Conservation (phyloP, 2,113 vertebrate species). For the Bubo blakistoni region DNA sequence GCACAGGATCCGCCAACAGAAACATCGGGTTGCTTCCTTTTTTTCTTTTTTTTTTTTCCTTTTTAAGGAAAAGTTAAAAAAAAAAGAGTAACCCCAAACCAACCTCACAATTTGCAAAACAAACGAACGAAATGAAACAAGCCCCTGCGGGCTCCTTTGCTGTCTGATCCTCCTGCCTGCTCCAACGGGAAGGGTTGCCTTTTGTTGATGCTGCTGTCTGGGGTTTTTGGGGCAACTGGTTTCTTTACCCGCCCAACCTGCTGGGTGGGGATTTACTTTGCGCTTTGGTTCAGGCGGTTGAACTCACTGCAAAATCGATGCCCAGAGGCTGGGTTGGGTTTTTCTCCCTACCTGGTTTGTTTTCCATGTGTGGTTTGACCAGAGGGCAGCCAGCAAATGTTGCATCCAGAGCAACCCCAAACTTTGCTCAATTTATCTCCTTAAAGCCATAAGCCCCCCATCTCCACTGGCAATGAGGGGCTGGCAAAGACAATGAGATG, state of each 20-base stretch:
- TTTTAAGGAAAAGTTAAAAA: not conserved
- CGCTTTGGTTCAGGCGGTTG: not conserved
- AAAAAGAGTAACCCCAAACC: slow-evolving; percentile 25
- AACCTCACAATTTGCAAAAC: slow-evolving; percentile 57
- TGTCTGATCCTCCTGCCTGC: slow-evolving; percentile 58
- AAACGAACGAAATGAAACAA: slow-evolving; percentile 61
- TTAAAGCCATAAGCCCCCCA: not conserved
- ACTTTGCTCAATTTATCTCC: not conserved
- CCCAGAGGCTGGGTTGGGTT: slow-evolving; percentile 23
- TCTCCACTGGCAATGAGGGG: not conserved
- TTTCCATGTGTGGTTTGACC: slow-evolving; percentile 22
- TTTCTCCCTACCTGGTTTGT: slow-evolving; percentile 28
- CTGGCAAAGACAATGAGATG: not conserved
- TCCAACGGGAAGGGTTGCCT: slow-evolving; percentile 32
- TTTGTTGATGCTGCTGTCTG: slow-evolving; percentile 49
- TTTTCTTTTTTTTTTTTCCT: not conserved
- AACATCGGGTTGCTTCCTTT: slow-evolving; percentile 29
- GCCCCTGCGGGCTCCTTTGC: slow-evolving; percentile 62
- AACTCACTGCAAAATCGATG: slow-evolving; percentile 19
- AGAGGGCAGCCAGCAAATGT: not conserved
- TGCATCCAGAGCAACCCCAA: not conserved
- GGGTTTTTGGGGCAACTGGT: slow-evolving; percentile 43
- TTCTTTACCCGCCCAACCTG: slow-evolving; percentile 36
- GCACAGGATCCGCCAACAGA: slow-evolving; percentile 11
- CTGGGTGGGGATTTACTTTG: slow-evolving; percentile 51